Evolutionary conservation across 2,888 invertebrate genomes (phyloP).

Genomic region (Agriopis leucophaearia): DNA sequence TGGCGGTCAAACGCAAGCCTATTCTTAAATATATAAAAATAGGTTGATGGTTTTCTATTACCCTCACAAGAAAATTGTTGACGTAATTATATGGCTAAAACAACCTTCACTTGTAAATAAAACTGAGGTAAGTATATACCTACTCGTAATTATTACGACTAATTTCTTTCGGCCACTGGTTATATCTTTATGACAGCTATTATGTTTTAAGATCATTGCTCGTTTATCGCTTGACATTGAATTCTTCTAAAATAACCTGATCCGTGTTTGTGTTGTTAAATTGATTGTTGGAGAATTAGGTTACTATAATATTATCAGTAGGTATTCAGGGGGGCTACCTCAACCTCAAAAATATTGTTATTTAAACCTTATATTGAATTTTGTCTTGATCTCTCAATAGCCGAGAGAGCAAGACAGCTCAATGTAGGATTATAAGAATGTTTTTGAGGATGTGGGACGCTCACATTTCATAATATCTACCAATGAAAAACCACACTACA

Average conservation of each 20-base stretch:
- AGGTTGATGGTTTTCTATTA: no score
- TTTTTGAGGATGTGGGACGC: no score
- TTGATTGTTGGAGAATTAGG: background rate
- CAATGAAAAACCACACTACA: no score
- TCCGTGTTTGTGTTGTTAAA: constrained; percentile 1
- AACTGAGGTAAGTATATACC: constrained; percentile 1
- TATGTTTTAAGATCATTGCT: constrained; percentile 20
- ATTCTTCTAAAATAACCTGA: constrained; percentile 3
- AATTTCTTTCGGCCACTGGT: background rate
- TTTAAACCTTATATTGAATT: no score
- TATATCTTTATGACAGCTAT: constrained; percentile 7
- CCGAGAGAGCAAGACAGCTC: no score
- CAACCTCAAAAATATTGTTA: no score
- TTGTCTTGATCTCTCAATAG: no score
- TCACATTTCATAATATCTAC: no score
- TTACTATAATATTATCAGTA: background rate
- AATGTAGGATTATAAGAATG: no score
- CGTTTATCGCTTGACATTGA: constrained; percentile 34
- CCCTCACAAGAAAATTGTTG: background rate
- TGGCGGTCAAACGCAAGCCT: no score
- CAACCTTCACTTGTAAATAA: constrained; percentile 13
- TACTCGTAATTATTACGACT: constrained; percentile 14
- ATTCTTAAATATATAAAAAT: no score
- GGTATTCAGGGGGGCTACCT: no score
- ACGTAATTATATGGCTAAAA: constrained; percentile 16